Conservation (phyloP, 1,140 invertebrate species). For the Drosophila tsacasi region DNA sequence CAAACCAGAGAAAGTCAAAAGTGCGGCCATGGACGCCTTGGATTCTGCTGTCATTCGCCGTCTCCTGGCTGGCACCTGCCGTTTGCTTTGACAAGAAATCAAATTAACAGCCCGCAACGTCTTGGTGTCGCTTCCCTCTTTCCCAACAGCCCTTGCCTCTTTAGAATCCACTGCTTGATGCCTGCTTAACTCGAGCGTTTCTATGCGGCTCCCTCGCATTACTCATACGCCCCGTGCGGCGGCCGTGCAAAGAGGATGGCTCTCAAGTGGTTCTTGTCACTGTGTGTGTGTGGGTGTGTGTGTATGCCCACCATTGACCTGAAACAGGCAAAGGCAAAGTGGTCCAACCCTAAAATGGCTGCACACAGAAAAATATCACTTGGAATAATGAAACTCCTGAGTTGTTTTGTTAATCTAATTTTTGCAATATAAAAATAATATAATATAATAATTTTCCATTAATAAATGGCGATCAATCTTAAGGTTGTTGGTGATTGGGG, state of each 20-base stretch:
- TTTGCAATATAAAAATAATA: too few species aligned
- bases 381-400: background rate
- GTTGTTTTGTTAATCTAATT: background rate
- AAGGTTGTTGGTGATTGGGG: background rate
- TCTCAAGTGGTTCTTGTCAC: slow-evolving; percentile 37
- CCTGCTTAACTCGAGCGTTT: slow-evolving; percentile 26
- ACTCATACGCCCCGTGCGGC: slow-evolving; percentile 60
- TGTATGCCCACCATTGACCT: slow-evolving; percentile 58
- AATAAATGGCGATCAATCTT: too few species aligned
- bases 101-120: slow-evolving; percentile 73
- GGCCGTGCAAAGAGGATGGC: slow-evolving; percentile 8
- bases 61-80: slow-evolving; percentile 41
- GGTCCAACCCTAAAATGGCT: slow-evolving; percentile 64
- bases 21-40: slow-evolving; percentile 64
- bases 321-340: slow-evolving; percentile 54
- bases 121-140: slow-evolving; percentile 23
- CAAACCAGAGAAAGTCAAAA: slow-evolving; percentile 68
- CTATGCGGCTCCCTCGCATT: slow-evolving; percentile 30
- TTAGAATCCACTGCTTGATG: slow-evolving; percentile 1
- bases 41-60: slow-evolving; percentile 36
- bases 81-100: slow-evolving; percentile 73
- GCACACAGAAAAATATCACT: background rate
- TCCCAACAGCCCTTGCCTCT: slow-evolving; percentile 3
- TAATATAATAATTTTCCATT: too few species aligned
- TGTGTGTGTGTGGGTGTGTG: slow-evolving; percentile 6